Base-by-base conservation (phyloP, 1,140 invertebrate genomes). In the Fopius arisanus region DNA sequence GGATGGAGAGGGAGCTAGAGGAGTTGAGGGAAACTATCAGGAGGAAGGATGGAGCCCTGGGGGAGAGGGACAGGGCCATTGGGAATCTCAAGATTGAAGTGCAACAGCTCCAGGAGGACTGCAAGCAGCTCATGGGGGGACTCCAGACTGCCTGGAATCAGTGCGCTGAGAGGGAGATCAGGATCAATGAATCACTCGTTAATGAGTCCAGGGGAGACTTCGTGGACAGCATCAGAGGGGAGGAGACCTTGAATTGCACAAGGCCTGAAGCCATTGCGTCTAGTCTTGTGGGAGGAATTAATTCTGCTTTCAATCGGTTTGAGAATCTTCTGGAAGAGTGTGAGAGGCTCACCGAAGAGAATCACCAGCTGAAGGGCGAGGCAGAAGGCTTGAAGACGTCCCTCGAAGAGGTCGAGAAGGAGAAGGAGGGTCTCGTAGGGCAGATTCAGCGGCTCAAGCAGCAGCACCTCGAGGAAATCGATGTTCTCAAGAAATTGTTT, bases 61-160 rank as follows among this genome's bases (percentile, higher is more conserved):
- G 82, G 0, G 88, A 91, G 28, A 90, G 90, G 65, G 89, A 91
- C 75, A 88, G 89, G 73, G 84, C 91, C 78, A 89, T 94, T 89
- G 69, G 80, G 84, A 93, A 4, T 12, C 90, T 86, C 37, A 54
- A 7, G 16, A n/a, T 7, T 54, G 86, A 92, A 70, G 91, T 90
- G 21, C 84, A 93, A 91, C 89, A 91, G 73, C 89, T 90, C 1
- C 83, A 91, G 9, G 81, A 83, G 0, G 89, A 93, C 54, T 87
- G 90, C 23, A 89, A 91, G 40, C 86, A 91, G 37, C 83, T 94
- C 6, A 90, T 90, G 78, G 78, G 81, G 33, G 91, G 93, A 51
- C 89, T 92, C 29, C 88, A 90, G 1, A 84, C 89, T 51, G 90
- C 93, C 1, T 89, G 88, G 62, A 86, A 88, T 0, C 92, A 94